Conservation (phyloP, 2,888 invertebrate species). For the Girardia tigrina region DNA sequence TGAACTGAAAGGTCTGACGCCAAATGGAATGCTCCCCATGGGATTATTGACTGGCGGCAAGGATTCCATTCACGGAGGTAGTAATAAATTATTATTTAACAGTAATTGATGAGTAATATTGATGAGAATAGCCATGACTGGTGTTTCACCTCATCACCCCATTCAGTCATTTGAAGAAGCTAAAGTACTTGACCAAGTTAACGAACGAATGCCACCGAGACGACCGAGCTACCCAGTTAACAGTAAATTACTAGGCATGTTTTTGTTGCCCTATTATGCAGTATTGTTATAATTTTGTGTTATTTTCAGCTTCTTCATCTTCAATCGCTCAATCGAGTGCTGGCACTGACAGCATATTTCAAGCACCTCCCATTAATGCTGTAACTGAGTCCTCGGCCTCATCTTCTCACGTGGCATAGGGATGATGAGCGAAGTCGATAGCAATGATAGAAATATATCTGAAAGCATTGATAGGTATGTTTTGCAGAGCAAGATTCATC, state of each 20-base stretch:
- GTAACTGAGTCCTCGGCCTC: background rate
- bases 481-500: no score
- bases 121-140: constrained; percentile 14
- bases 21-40: constrained; percentile 86
- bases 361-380: background rate
- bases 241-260: background rate
- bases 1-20: constrained; percentile 93
- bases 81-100: no score
- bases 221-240: background rate
- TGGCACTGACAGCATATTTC: background rate
- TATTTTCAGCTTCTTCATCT: background rate
- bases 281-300: no score
- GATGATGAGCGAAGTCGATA: no score
- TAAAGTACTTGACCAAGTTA: constrained; percentile 91
- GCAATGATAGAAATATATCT: no score
- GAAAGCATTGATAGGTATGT: no score
- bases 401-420: background rate
- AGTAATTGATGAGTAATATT: no score
- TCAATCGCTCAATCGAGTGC: background rate
- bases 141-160: constrained; percentile 39
- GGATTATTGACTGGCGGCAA: constrained; percentile 93
- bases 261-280: no score
- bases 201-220: constrained; percentile 95
- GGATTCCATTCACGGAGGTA: constrained; percentile 83
- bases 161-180: constrained; percentile 97